phyloP scores from a whole-genome alignment of 2,888 invertebrate species.

The Euspilapteryx auroguttella region DNA sequence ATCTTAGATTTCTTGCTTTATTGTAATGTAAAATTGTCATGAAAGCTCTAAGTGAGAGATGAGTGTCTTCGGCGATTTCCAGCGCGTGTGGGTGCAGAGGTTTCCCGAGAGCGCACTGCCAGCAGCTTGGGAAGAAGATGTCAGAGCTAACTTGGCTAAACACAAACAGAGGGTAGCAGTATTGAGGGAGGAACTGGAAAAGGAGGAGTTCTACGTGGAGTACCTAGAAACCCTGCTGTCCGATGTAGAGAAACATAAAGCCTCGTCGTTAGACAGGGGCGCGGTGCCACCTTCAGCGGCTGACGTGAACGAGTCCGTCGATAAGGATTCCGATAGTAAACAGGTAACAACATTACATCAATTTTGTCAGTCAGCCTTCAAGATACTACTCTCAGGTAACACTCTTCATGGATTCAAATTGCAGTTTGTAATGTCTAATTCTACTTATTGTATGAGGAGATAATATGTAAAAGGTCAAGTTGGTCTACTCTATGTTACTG shows the following conservation, averaged over 20 bases:
- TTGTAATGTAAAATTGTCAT: conserved; percentile 52
- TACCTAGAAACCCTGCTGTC: conserved; percentile 83
- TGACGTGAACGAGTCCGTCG: conserved; percentile 42
- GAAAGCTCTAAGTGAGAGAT: conserved; percentile 63
- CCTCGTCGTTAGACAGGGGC: conserved; percentile 45
- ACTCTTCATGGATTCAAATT: too few relatives aligned
- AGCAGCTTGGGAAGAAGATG: conserved; percentile 92
- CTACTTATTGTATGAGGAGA: too few relatives aligned
- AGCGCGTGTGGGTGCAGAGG: conserved; percentile 88
- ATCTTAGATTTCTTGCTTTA: too few relatives aligned
- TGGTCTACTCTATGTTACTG: too few relatives aligned
- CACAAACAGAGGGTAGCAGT: conserved; percentile 85
- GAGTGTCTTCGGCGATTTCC: conserved; percentile 91
- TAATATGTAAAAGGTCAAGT: too few relatives aligned
- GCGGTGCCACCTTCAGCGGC: conserved; percentile 50
- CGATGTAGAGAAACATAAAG: conserved; percentile 83
- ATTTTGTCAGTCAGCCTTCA: too few relatives aligned
- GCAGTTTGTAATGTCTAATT: too few relatives aligned
- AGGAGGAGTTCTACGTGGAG: conserved; percentile 89
- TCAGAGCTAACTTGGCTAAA: conserved; percentile 84
- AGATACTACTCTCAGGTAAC: too few relatives aligned
- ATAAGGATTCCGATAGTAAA: conserved; percentile 48
- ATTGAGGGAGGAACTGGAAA: conserved; percentile 83
- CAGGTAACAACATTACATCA: conserved; percentile 34
- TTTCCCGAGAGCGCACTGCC: conserved; percentile 90